Evolutionary conservation across 1,140 invertebrate species (phyloP).

Genomic region (Drosophila bipectinata): DNA sequence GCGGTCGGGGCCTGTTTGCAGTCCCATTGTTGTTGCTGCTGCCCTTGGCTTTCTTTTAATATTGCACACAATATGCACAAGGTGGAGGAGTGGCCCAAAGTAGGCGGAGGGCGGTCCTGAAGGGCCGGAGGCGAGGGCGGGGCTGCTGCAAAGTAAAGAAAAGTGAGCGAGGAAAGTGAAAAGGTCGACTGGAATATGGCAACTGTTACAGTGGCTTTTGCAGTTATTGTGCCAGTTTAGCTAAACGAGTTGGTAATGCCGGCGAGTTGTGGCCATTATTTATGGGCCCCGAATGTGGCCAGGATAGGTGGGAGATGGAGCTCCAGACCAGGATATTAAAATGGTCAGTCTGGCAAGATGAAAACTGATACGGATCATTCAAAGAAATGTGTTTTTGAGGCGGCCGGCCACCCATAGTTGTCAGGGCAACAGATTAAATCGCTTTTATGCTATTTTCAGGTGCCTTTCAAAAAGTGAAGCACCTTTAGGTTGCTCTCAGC

Average conservation of each 20-base stretch:
- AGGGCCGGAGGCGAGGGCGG: background rate
- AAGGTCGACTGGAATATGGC: conserved; percentile 67
- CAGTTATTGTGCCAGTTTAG: conserved; percentile 72
- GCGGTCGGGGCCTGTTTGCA: conserved; percentile 42
- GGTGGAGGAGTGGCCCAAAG: conserved; percentile 8
- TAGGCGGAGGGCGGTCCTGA: background rate
- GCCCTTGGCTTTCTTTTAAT: conserved; percentile 66
- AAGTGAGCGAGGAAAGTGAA: conserved; percentile 33
- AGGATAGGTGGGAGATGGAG: background rate
- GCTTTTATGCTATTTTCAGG: background rate
- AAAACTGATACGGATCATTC: background rate
- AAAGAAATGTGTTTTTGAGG: background rate
- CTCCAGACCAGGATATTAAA: conserved; percentile 31
- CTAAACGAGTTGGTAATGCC: conserved; percentile 74
- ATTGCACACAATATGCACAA: conserved; percentile 72
- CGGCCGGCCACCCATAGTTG: background rate
- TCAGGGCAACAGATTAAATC: background rate
- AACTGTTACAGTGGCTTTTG: conserved; percentile 65
- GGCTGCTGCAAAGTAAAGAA: conserved; percentile 2
- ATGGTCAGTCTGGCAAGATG: conserved; percentile 17
- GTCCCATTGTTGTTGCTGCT: conserved; percentile 39
- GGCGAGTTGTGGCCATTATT: conserved; percentile 41
- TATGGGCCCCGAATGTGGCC: conserved; percentile 24
- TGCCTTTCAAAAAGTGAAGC: background rate
- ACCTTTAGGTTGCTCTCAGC: background rate